phyloP scores from a whole-genome alignment of 2,113 vertebrate species.

The Catagonus wagneri region DNA sequence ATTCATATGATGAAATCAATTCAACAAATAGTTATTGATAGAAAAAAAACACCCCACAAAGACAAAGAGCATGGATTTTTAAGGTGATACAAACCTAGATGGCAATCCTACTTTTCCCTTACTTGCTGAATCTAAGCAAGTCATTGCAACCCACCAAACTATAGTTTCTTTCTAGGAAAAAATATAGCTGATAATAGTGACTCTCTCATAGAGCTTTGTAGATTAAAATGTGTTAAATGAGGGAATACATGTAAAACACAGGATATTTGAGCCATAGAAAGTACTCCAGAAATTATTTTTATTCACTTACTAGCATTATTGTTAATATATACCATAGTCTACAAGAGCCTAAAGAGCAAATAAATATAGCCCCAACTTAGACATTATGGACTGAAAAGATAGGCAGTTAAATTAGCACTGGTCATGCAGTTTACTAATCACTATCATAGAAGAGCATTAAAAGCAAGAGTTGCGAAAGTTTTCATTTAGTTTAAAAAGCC shows the following conservation, averaged over 20 bases:
- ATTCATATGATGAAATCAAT: neutral
- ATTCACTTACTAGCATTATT: neutral
- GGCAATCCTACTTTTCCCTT: neutral
- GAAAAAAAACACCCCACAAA: neutral
- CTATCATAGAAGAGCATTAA: neutral
- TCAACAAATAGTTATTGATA: neutral
- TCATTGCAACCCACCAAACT: neutral
- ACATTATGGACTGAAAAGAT: neutral
- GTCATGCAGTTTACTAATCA: neutral
- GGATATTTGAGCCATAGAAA: neutral
- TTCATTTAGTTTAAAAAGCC: neutral
- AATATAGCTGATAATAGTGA: neutral
- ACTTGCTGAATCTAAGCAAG: neutral
- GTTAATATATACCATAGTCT: neutral
- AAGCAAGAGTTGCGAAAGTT: neutral
- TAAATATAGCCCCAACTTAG: neutral
- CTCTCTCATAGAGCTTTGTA: neutral
- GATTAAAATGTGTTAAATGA: neutral
- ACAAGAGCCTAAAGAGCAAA: neutral
- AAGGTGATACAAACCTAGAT: neutral
- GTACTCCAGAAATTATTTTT: slow-evolving; percentile 20
- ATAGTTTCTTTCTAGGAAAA: neutral
- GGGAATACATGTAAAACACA: neutral
- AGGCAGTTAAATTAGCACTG: neutral
- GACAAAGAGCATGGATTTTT: neutral